phyloP scores from a whole-genome alignment of 2,113 vertebrate species.

The Tor tambroides region DNA sequence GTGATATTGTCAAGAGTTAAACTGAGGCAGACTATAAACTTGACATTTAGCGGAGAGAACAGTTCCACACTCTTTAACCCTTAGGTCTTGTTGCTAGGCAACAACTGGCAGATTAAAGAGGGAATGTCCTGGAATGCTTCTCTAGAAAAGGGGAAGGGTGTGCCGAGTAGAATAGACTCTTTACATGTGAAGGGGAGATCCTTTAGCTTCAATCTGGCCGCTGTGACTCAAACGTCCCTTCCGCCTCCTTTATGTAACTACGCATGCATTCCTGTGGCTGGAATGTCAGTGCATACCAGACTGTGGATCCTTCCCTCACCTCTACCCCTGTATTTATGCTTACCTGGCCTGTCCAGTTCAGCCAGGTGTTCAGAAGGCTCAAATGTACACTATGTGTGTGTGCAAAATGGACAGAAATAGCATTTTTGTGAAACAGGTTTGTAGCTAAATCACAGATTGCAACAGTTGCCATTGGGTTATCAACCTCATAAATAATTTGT shows the following conservation, averaged over 20 bases:
- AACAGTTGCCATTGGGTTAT: conserved; percentile 22
- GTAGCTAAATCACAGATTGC: conserved; percentile 23
- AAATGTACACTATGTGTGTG: neutral
- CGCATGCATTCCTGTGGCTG: neutral
- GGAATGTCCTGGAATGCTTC: conserved; percentile 72
- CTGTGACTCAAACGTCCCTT: neutral
- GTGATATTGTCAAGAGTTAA: conserved; percentile 8
- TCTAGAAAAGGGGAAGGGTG: conserved; percentile 38
- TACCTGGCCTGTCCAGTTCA: neutral
- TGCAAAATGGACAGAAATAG: neutral
- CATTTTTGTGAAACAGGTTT: neutral
- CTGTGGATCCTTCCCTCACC: neutral
- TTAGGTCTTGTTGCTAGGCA: conserved; percentile 76
- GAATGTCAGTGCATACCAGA: neutral
- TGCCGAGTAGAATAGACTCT: neutral
- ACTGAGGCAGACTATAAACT: conserved; percentile 16
- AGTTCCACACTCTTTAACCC: conserved; percentile 63
- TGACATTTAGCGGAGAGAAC: conserved; percentile 52
- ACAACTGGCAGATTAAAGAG: conserved; percentile 72
- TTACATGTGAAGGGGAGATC: conserved; percentile 9
- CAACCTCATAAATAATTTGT: conserved; percentile 27
- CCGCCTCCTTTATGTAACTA: neutral
- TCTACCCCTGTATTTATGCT: neutral
- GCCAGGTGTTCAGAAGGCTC: neutral
- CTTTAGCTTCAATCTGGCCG: neutral